These are phyloP conservation scores for Harpagus bidentatus DNA, from an alignment of 2,113 vertebrate genomes.

Conservation along the genomic window DNA sequence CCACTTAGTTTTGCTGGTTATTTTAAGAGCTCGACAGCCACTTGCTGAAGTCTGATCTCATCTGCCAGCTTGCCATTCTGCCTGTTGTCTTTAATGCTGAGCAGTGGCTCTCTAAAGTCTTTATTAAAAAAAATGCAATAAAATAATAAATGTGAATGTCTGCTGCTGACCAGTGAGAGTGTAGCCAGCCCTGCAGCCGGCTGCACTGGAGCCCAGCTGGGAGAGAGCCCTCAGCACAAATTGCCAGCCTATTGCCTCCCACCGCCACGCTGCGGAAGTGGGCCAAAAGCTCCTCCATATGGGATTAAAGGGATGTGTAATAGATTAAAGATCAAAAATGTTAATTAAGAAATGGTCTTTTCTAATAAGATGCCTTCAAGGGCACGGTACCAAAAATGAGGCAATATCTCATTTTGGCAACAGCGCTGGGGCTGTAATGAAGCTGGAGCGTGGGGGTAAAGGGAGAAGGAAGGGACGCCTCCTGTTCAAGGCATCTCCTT, in stretches of 20 bases:
- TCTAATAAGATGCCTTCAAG: slow-evolving; percentile 82
- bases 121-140: neutral
- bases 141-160: neutral
- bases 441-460: slow-evolving; percentile 56
- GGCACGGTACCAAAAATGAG: slow-evolving; percentile 71
- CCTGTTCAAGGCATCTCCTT: slow-evolving; percentile 59
- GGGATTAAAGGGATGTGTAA: slow-evolving; percentile 75
- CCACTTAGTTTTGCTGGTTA: neutral
- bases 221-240: slow-evolving; percentile 57
- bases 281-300: slow-evolving; percentile 69
- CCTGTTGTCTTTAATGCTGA: neutral
- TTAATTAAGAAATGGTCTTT: slow-evolving; percentile 83
- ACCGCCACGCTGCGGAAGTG: slow-evolving; percentile 58
- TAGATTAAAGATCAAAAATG: slow-evolving; percentile 83
- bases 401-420: slow-evolving; percentile 73
- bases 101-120: neutral
- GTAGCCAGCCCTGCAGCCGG: slow-evolving; percentile 5
- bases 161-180: slow-evolving; percentile 52
- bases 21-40: neutral
- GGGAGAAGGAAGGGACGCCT: slow-evolving; percentile 51
- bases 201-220: slow-evolving; percentile 62
- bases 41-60: slow-evolving; percentile 50
- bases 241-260: slow-evolving; percentile 57
- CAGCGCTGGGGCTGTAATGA: slow-evolving; percentile 67
- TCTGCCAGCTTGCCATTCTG: neutral